phyloP scores from a whole-genome alignment of 1,140 invertebrate species.

The Octopus sinensis region DNA sequence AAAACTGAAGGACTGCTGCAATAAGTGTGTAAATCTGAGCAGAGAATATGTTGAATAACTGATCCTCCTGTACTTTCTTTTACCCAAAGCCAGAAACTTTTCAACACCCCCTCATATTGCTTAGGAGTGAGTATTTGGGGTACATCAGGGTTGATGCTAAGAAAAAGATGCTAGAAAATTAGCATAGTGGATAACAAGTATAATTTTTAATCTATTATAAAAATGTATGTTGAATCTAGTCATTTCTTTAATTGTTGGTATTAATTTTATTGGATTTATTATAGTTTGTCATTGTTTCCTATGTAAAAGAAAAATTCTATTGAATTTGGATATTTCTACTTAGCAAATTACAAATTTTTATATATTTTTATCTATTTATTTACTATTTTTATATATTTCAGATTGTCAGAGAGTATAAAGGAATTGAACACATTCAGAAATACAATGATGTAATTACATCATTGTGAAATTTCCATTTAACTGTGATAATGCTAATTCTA shows the following conservation, averaged over 20 bases:
- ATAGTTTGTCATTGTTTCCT: background rate
- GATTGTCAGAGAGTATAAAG: constrained; percentile 15
- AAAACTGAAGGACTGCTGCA: too few species aligned
- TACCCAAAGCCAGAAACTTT: too few species aligned
- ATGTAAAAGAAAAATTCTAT: too few species aligned
- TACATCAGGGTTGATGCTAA: too few species aligned
- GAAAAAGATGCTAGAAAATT: too few species aligned
- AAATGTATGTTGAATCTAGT: background rate
- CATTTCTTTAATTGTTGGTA: background rate
- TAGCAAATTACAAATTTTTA: background rate
- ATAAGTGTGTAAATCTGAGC: too few species aligned
- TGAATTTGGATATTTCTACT: background rate
- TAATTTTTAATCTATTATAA: background rate
- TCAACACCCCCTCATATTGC: too few species aligned
- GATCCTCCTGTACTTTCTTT: too few species aligned
- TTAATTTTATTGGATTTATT: background rate
- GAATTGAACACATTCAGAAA: constrained; percentile 7
- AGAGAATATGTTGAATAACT: too few species aligned
- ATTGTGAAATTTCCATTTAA: background rate
- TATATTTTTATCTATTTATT: background rate
- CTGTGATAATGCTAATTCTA: background rate
- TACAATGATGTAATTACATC: background rate
- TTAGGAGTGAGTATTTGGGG: too few species aligned
- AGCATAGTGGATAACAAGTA: background rate
- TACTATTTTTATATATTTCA: constrained; percentile 10